phyloP scores from a whole-genome alignment of 2,888 invertebrate species.

The Himalopsyche anomala region DNA sequence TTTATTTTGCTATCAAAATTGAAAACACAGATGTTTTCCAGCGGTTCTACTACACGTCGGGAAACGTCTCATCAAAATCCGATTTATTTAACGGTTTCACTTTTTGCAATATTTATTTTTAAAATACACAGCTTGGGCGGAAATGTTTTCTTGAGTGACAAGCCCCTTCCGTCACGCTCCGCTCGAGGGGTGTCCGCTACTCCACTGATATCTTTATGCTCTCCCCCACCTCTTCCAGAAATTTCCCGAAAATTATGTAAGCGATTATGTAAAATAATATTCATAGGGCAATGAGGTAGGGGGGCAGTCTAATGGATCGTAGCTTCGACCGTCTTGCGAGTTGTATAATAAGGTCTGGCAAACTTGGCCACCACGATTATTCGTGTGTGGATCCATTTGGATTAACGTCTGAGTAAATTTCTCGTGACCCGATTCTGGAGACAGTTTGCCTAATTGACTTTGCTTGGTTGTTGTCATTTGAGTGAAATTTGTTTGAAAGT shows the following conservation, averaged over 20 bases:
- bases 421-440: constrained; percentile 30
- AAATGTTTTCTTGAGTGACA: constrained; percentile 39
- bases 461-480: constrained; percentile 37
- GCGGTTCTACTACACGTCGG: neutral
- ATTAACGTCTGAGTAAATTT: constrained; percentile 28
- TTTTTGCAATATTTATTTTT: constrained; percentile 36
- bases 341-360: constrained; percentile 52
- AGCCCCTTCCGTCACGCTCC: constrained; percentile 41
- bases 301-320: constrained; percentile 61
- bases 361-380: constrained; percentile 27
- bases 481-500: constrained; percentile 21
- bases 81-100: constrained; percentile 42
- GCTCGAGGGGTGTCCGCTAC: constrained; percentile 44
- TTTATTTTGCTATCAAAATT: neutral
- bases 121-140: constrained; percentile 9
- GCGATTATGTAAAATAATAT: constrained; percentile 65
- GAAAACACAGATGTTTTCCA: neutral
- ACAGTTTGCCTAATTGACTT: constrained; percentile 42
- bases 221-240: constrained; percentile 24
- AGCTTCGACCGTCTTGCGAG: constrained; percentile 54
- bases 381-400: constrained; percentile 42
- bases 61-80: constrained; percentile 33
- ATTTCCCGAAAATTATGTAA: constrained; percentile 56
- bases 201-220: constrained; percentile 57
- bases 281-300: constrained; percentile 59